phyloP scores from a whole-genome alignment of 2,113 vertebrate species.

The Casuarius casuarius region DNA sequence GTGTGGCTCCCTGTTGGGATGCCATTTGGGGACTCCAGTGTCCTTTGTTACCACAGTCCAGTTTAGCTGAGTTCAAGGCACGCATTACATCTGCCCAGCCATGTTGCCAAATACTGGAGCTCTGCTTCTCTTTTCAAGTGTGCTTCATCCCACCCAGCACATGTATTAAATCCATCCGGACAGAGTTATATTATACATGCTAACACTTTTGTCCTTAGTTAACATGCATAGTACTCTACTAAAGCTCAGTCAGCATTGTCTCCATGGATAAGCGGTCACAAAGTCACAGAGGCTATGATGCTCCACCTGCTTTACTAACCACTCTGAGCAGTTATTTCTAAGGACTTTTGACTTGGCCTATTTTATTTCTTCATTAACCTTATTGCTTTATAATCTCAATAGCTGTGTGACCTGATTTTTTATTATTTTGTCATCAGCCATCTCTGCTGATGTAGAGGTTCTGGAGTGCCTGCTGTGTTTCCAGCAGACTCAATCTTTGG shows the following conservation, averaged over 20 bases:
- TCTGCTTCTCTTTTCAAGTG: not conserved
- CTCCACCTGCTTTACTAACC: not conserved
- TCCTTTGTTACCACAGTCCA: not conserved
- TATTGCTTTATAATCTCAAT: not conserved
- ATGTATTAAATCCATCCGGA: not conserved
- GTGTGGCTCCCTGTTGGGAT: not conserved
- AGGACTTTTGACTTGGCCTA: not conserved
- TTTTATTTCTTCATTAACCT: not conserved
- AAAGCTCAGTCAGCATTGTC: not conserved
- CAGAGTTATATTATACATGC: not conserved
- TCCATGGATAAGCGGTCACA: not conserved
- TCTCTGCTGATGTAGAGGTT: not conserved
- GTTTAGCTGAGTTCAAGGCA: not conserved
- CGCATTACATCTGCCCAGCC: rapidly evolving
- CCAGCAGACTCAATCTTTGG: not conserved
- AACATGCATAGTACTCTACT: not conserved
- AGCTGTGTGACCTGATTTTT: not conserved
- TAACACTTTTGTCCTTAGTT: not conserved
- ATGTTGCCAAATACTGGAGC: rapidly evolving
- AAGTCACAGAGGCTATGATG: not conserved
- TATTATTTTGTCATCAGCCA: not conserved
- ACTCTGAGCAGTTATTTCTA: not conserved
- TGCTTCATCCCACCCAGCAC: not conserved
- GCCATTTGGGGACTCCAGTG: rapidly evolving
- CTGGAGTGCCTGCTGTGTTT: not conserved